Conservation (phyloP, 2,888 invertebrate genomes). For the Itoplectis maculator region DNA sequence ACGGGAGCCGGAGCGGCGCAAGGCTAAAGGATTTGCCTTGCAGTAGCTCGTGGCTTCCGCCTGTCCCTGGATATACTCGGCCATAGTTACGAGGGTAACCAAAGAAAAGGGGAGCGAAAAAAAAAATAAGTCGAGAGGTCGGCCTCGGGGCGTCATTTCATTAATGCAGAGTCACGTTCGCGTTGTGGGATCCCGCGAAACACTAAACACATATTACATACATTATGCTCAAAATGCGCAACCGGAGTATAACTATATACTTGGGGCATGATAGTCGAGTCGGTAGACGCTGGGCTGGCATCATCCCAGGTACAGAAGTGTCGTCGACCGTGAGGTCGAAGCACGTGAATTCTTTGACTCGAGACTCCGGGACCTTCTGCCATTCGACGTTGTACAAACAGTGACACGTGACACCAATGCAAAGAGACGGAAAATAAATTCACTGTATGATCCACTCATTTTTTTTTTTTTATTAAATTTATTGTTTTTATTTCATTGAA, state of each 20-base stretch:
- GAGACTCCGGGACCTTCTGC: neutral
- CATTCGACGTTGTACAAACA: neutral
- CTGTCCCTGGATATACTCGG: constrained; percentile 34
- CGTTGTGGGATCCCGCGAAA: constrained; percentile 48
- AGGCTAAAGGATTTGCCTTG: constrained; percentile 54
- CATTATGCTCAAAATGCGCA: constrained; percentile 39
- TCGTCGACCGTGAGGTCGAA: neutral
- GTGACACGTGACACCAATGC: too few relatives aligned
- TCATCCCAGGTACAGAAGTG: constrained; percentile 4
- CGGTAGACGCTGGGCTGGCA: constrained; percentile 11
- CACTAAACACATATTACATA: constrained; percentile 36
- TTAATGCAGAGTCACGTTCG: constrained; percentile 63
- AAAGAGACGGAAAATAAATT: too few relatives aligned
- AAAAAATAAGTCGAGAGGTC: constrained; percentile 41
- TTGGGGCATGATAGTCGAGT: constrained; percentile 33
- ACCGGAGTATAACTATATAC: constrained; percentile 13
- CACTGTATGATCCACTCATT: too few relatives aligned
- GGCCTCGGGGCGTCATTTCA: constrained; percentile 56
- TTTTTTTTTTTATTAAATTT: too few relatives aligned
- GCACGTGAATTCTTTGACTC: neutral
- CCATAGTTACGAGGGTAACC: constrained; percentile 48
- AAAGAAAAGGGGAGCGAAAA: neutral
- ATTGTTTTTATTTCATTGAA: too few relatives aligned
- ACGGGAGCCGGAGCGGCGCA: constrained; percentile 24
- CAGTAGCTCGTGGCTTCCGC: constrained; percentile 18